Percentiles rank a stretch among this genome's conserved stretches.
Evolutionary conservation across 2,797 vertebrate species (phyloP).

Genomic region (Galago senegalensis): DNA sequence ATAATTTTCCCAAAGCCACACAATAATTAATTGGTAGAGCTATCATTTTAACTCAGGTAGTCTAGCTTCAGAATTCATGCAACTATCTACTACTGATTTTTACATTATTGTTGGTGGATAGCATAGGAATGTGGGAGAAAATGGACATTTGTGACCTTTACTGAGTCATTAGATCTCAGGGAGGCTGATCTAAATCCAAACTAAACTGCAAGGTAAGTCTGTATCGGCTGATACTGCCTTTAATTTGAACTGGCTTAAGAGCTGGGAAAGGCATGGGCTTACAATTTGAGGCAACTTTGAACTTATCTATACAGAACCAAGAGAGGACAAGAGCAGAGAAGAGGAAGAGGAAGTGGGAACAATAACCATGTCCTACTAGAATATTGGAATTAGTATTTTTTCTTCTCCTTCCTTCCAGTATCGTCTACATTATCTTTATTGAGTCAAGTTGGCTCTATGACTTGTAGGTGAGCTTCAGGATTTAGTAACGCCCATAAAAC

Average conservation of each 20-base stretch:
- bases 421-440: background rate
- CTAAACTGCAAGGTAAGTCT: conserved; percentile 21
- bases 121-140: conserved; percentile 22
- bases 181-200: conserved; percentile 19
- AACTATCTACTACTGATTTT: conserved; percentile 22
- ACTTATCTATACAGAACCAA: background rate
- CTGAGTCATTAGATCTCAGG: background rate
- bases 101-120: background rate
- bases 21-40: background rate
- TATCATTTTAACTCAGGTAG: conserved; percentile 19
- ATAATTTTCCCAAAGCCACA: conserved; percentile 33
- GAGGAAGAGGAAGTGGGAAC: background rate
- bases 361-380: background rate
- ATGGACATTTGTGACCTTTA: conserved; percentile 48
- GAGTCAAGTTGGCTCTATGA: conserved; percentile 24
- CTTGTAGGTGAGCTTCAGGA: conserved; percentile 27
- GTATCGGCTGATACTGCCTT: background rate
- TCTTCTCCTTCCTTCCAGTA: background rate
- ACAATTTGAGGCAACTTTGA: background rate
- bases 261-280: background rate
- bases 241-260: conserved; percentile 46
- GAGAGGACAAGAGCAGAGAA: background rate
- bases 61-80: background rate
- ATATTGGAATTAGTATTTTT: conserved; percentile 13
- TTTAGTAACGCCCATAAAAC: conserved; percentile 48